Conservation (phyloP, 1,140 invertebrate genomes). For the Ericerus pela region DNA sequence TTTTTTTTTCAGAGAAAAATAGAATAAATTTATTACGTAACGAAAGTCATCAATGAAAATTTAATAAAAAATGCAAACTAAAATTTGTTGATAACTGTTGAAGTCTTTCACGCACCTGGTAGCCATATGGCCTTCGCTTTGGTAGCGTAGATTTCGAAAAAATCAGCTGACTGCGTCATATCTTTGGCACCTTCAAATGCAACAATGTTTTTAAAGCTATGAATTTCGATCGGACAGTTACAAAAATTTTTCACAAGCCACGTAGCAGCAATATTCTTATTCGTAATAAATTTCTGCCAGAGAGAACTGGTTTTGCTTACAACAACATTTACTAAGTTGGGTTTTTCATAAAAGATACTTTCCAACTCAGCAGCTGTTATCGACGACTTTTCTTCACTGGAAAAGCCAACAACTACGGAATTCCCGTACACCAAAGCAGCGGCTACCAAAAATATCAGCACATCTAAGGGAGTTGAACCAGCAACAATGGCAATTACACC, state of each 20-base stretch:
- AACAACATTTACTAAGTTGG: neutral
- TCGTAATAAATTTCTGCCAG: neutral
- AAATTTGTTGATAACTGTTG: too few species aligned
- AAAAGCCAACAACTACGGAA: neutral
- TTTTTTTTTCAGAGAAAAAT: too few species aligned
- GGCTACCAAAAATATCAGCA: neutral
- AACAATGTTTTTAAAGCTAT: neutral
- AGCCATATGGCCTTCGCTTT: neutral
- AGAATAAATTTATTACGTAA: too few species aligned
- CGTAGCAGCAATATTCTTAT: neutral
- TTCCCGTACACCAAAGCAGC: neutral
- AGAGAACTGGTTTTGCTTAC: neutral
- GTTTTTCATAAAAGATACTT: neutral
- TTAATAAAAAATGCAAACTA: too few species aligned
- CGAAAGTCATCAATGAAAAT: too few species aligned
- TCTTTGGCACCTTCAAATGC: neutral
- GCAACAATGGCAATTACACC: conserved; percentile 3
- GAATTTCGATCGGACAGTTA: neutral
- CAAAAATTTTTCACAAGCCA: neutral
- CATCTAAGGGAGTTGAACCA: neutral
- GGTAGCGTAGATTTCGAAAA: neutral
- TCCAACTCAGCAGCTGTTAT: neutral
- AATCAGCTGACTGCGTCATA: neutral
- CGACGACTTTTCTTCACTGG: neutral
- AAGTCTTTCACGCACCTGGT: neutral